Base-by-base conservation (phyloP, 2,888 invertebrate species). In the Ptychoptera albimana region DNA sequence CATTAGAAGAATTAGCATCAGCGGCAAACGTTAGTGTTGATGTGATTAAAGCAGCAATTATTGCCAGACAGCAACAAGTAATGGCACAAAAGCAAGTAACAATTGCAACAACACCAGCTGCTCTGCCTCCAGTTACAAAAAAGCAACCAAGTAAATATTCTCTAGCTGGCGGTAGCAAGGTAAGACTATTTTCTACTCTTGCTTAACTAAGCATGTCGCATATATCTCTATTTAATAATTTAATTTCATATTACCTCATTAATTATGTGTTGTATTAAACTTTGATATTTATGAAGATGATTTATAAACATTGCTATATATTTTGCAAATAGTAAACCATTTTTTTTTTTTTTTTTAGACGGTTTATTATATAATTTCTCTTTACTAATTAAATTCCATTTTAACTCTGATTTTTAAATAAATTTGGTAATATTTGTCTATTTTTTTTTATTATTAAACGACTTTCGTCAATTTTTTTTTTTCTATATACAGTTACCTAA, bases 1-100 rank as follows among this genome's bases (percentile, higher is more conserved):
- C 73, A 2, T 57, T 64, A 0, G 62, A 73, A 48, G 68, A 70
- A 39, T 59, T 74, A 34, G 72, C 82, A 0, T 74, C 77, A 46
- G 80, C 80, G 6, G 82, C 82, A 12, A 87, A 87, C 56, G 77
- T 85, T 15, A 82, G 82, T 0, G 77, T 82, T 57, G 82, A 82
- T 47, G 79, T 82, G 8, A 73, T 86, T 3, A 80, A 84, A 55
- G 76, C 82, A 9, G 84, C 84, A 1, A 78, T 86, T 43, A 68
- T 77, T 5, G 63, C 79, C 51, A 68, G 79, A 38, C 80, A 82
- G 51, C 79, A 82, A 53, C 81, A 83, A 58, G 57, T 81, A 49
- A 56, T 78, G 55, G 73, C 69, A 40, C 75, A 77, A 53, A 78
- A 61, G 47, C 55, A 54, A 42, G 58, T 60, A 58, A 9, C 69